Evolutionary conservation across 2,797 vertebrate genomes (phyloP).

Genomic region (Salarias fasciatus): DNA sequence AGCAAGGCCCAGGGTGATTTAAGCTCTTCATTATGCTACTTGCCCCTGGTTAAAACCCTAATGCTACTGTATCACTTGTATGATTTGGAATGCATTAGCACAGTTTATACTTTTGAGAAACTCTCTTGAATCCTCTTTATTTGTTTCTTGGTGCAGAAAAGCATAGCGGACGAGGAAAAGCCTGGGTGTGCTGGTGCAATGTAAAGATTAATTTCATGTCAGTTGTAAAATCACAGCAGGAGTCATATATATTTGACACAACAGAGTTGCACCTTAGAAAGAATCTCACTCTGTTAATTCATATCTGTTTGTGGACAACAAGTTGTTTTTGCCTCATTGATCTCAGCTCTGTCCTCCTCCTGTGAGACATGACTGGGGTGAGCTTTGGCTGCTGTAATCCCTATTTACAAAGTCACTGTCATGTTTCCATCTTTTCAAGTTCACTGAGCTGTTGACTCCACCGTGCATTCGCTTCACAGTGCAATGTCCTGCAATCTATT

Average conservation of each 20-base stretch:
- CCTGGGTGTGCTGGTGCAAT: background rate
- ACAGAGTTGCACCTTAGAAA: background rate
- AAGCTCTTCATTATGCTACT: background rate
- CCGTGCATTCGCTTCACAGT: too few species aligned
- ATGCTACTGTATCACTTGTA: background rate
- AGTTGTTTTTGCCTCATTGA: slow-evolving; percentile 17
- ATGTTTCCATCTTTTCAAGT: slow-evolving; percentile 26
- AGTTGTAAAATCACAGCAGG: background rate
- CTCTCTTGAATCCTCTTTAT: too few species aligned
- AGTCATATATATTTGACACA: background rate
- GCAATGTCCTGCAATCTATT: background rate
- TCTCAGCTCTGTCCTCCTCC: slow-evolving; percentile 4
- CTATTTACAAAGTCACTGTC: slow-evolving; percentile 26
- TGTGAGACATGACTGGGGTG: slow-evolving; percentile 16
- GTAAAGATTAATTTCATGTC: background rate
- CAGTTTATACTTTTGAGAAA: background rate
- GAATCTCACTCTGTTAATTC: background rate
- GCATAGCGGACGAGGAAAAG: background rate
- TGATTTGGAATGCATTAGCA: background rate
- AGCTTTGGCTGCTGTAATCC: slow-evolving; percentile 24
- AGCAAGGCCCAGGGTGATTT: background rate
- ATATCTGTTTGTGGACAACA: slow-evolving; percentile 1
- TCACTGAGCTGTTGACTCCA: slow-evolving; percentile 14
- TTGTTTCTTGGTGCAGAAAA: background rate
- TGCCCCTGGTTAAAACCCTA: background rate